These are phyloP conservation scores for Gasterosteus aculeatus DNA, from an alignment of 2,113 vertebrate genomes.

Conservation along the genomic window DNA sequence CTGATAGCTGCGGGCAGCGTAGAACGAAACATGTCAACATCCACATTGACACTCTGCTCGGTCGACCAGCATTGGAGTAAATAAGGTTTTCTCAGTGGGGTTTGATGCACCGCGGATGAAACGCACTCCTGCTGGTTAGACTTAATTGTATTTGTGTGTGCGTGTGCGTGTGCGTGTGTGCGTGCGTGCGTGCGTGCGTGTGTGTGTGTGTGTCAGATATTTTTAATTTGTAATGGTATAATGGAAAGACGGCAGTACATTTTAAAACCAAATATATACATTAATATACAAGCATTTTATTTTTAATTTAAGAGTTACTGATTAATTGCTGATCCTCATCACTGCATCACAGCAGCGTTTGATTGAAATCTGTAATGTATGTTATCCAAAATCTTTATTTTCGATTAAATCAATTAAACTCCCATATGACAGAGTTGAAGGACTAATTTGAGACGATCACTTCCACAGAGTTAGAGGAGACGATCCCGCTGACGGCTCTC, in stretches of 20 bases:
- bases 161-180: not conserved
- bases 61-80: constrained; percentile 22
- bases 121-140: not conserved
- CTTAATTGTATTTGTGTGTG: not conserved
- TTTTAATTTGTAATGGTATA: too few species aligned
- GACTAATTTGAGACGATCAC: not conserved
- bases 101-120: constrained; percentile 21
- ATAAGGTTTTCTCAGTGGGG: constrained; percentile 43
- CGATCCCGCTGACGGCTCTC: not conserved
- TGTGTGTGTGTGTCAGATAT: not conserved
- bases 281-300: too few species aligned
- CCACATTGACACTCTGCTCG: constrained; percentile 12
- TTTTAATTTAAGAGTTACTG: too few species aligned
- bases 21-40: constrained; percentile 34
- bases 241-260: too few species aligned
- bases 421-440: not conserved
- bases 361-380: not conserved
- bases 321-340: not conserved
- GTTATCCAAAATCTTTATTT: not conserved
- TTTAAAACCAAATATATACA: too few species aligned
- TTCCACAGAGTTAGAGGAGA: not conserved
- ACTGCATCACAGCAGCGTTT: not conserved
- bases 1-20: constrained; percentile 55
- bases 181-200: not conserved
- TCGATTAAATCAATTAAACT: not conserved